phyloP scores from a whole-genome alignment of 2,888 invertebrate genomes.

The Linyphia triangularis region DNA sequence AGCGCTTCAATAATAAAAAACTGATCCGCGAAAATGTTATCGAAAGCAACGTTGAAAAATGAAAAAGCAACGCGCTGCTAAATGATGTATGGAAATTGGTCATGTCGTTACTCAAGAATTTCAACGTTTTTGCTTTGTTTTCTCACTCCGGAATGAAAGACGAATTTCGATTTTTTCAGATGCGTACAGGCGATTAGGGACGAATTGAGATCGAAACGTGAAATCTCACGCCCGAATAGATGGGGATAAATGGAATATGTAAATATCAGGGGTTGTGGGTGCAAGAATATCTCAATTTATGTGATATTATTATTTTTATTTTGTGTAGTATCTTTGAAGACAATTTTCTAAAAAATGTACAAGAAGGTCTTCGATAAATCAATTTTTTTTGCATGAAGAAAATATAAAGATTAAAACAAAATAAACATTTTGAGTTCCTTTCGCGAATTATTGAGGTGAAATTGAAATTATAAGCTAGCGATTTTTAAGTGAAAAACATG shows the following conservation, averaged over 20 bases:
- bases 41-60: not conserved
- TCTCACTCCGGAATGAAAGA: not conserved
- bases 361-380: not conserved
- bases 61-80: conserved; percentile 34
- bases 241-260: conserved; percentile 42
- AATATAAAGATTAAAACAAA: not conserved
- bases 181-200: conserved; percentile 30
- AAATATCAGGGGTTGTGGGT: conserved; percentile 12
- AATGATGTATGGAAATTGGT: conserved; percentile 62
- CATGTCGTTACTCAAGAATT: not conserved
- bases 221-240: conserved; percentile 9
- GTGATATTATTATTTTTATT: not conserved
- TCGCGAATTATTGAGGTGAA: too few relatives aligned
- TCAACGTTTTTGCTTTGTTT: not conserved
- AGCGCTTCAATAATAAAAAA: conserved; percentile 23
- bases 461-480: too few relatives aligned
- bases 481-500: too few relatives aligned
- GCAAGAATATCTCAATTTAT: not conserved
- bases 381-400: not conserved
- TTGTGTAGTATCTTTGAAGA: not conserved
- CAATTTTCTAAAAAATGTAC: not conserved
- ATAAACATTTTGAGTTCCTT: too few relatives aligned
- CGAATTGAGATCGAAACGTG: conserved; percentile 29
- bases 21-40: conserved; percentile 5
- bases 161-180: conserved; percentile 7